A percentile compares a stretch with the other conserved stretches of the same genome.
Conservation (phyloP, 2,797 vertebrate species). For the Sebastes glaucus region DNA sequence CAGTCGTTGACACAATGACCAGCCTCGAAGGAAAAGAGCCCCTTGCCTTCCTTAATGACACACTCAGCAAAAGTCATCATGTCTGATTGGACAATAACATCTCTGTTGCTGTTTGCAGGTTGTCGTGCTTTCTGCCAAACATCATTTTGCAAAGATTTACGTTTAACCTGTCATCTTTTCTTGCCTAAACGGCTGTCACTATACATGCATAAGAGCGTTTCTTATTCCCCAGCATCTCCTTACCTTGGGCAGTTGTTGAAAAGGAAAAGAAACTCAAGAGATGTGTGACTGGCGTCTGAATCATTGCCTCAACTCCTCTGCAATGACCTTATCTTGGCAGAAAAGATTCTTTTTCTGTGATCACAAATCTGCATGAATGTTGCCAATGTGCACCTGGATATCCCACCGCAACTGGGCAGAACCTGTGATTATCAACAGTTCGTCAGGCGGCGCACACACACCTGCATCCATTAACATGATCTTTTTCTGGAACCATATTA, state of each 20-base stretch:
- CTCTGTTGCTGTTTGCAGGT: not conserved
- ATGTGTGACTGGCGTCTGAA: slow-evolving; percentile 21
- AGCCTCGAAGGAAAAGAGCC: slow-evolving; percentile 1
- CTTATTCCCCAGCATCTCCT: not conserved
- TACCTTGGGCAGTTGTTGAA: not conserved
- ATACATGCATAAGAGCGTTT: not conserved
- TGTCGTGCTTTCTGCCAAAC: not conserved
- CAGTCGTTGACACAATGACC: slow-evolving; percentile 11
- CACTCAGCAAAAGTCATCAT: not conserved
- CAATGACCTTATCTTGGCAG: slow-evolving; percentile 27
- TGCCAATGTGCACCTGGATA: slow-evolving; percentile 1
- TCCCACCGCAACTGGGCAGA: not conserved
- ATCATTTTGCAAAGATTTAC: not conserved
- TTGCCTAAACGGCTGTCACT: slow-evolving; percentile 4
- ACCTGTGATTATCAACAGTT: not conserved
- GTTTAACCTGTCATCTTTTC: not conserved
- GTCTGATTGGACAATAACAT: slow-evolving; percentile 4
- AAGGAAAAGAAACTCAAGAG: slow-evolving; percentile 19
- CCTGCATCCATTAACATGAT: not conserved
- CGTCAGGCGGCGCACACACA: not conserved
- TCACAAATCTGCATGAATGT: not conserved
- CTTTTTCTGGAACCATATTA: not conserved
- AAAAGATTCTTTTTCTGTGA: not conserved
- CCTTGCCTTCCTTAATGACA: not conserved
- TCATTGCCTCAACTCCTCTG: slow-evolving; percentile 16